phyloP scores from a whole-genome alignment of 35 echinoderm and acorn worm species.

The Apostichopus japonicus region DNA sequence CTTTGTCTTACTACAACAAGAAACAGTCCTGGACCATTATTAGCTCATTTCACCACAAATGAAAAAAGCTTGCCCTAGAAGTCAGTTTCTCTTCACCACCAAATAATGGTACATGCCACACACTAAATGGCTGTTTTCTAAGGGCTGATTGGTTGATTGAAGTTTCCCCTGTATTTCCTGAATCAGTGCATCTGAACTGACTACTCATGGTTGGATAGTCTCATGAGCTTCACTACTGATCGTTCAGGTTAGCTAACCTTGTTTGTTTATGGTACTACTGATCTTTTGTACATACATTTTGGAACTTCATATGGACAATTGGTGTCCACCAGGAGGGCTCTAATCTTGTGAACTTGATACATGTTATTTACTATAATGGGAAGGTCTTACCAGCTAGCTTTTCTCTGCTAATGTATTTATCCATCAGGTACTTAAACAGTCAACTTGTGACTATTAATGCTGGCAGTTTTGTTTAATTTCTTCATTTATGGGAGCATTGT shows the following conservation, averaged over 20 bases:
- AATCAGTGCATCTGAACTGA: neutral
- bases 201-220: no score
- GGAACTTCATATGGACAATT: neutral
- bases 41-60: neutral
- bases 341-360: neutral
- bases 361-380: neutral
- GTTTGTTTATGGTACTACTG: neutral
- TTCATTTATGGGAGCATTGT: no score
- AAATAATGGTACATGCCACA: neutral
- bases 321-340: neutral
- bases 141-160: neutral
- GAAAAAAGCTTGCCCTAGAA: neutral
- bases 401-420: no score
- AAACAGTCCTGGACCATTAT: neutral
- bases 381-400: no score
- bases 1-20: neutral
- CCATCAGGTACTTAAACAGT: no score
- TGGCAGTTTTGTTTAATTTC: no score
- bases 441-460: no score
- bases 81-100: neutral
- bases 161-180: neutral
- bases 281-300: no score
- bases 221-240: no score
- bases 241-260: neutral
- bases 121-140: neutral